Conservation (phyloP, 2,797 vertebrate species). For the Acrocephalus scirpaceus region DNA sequence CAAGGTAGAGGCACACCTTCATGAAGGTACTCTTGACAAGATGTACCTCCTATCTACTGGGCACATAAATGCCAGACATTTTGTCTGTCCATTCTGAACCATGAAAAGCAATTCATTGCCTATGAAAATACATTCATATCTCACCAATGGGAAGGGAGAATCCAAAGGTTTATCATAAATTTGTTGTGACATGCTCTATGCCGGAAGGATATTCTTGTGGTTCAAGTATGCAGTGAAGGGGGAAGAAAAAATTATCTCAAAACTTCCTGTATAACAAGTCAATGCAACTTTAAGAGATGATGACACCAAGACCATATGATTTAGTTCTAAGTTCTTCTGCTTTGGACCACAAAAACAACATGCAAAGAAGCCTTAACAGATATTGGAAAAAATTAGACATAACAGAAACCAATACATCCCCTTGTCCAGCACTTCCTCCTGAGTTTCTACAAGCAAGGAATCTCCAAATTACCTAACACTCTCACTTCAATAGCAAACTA, state of each 20-base stretch:
- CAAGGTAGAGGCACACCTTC: background rate
- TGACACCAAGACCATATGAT: background rate
- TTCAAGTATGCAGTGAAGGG: background rate
- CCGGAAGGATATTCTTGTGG: background rate
- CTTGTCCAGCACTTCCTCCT: background rate
- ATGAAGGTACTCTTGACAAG: background rate
- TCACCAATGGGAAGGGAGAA: background rate
- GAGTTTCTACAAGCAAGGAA: background rate
- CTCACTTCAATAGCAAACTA: background rate
- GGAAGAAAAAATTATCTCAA: background rate
- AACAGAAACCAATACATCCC: background rate
- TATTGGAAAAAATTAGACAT: background rate
- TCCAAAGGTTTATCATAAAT: background rate
- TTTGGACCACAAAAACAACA: background rate
- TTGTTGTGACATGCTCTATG: background rate
- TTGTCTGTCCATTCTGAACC: background rate
- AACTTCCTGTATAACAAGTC: constrained; percentile 34
- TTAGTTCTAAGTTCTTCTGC: background rate
- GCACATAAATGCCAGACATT: background rate
- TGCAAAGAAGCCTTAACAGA: background rate
- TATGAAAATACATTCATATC: background rate
- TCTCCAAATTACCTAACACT: background rate
- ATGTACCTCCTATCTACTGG: background rate
- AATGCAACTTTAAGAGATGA: background rate
- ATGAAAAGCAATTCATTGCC: accelerated